phyloP scores from a whole-genome alignment of 2,888 invertebrate genomes.

The Germaria angustata region DNA sequence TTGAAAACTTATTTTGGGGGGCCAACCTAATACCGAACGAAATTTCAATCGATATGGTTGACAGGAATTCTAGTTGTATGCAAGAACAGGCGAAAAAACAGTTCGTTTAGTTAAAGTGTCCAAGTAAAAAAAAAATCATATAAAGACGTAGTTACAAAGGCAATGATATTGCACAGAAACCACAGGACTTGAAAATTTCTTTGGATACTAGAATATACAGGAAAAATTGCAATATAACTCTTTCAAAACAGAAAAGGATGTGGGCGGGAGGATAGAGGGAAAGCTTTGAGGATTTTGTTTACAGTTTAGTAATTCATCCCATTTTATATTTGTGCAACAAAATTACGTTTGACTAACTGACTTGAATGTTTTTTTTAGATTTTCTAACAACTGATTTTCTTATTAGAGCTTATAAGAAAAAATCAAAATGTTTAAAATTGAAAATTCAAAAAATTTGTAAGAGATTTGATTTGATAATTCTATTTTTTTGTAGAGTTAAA shows the following conservation, averaged over 20 bases:
- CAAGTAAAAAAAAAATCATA: neutral
- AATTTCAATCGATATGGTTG: neutral
- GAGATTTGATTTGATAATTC: too few relatives aligned
- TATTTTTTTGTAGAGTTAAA: too few relatives aligned
- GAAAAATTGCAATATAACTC: constrained; percentile 10
- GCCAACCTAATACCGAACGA: neutral
- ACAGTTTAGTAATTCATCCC: neutral
- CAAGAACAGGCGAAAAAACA: neutral
- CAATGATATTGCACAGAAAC: constrained; percentile 13
- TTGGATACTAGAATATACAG: neutral
- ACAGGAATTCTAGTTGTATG: neutral
- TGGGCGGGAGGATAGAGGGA: neutral
- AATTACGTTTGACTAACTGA: neutral
- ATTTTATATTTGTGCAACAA: neutral
- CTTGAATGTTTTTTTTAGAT: neutral
- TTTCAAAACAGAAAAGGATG: neutral
- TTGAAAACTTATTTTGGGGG: too few relatives aligned
- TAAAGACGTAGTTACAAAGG: neutral
- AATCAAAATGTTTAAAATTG: neutral
- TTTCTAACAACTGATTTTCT: neutral
- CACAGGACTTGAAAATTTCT: neutral
- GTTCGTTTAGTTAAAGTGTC: neutral
- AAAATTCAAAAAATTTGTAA: too few relatives aligned
- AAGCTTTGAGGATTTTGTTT: neutral
- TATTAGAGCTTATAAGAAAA: neutral